phyloP scores from a whole-genome alignment of 2,797 vertebrate species.

The Capromys pilorides region DNA sequence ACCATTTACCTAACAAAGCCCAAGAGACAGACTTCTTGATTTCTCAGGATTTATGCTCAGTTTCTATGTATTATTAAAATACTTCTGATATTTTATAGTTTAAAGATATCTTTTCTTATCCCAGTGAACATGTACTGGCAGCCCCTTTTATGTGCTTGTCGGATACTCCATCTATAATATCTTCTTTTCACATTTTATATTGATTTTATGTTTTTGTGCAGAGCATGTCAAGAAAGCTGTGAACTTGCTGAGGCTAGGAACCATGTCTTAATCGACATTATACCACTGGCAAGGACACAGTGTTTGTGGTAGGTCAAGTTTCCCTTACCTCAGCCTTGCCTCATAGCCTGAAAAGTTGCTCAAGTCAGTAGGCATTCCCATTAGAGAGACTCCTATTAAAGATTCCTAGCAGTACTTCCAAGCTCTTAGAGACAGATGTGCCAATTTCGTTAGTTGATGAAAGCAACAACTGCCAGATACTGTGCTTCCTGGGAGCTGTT shows the following conservation, averaged over 20 bases:
- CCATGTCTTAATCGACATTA: background rate
- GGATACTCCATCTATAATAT: background rate
- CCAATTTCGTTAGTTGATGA: constrained; percentile 41
- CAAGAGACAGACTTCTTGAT: background rate
- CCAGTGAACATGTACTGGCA: background rate
- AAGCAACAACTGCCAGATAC: background rate
- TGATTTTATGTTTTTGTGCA: background rate
- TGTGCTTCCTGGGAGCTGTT: background rate
- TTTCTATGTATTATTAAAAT: background rate
- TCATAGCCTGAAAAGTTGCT: background rate
- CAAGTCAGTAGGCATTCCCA: background rate
- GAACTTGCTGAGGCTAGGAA: background rate
- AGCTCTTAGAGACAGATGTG: background rate
- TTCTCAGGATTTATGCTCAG: background rate
- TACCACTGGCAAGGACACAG: background rate
- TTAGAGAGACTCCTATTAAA: background rate
- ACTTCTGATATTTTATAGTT: background rate
- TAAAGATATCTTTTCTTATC: background rate
- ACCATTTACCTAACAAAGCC: background rate
- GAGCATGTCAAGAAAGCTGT: background rate
- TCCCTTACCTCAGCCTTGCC: background rate
- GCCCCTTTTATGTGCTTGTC: background rate
- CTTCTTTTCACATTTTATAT: background rate
- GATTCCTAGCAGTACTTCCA: background rate
- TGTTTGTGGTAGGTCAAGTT: background rate